Evolutionary conservation across 2,888 invertebrate species (phyloP).

Genomic region (Zygaena filipendulae): DNA sequence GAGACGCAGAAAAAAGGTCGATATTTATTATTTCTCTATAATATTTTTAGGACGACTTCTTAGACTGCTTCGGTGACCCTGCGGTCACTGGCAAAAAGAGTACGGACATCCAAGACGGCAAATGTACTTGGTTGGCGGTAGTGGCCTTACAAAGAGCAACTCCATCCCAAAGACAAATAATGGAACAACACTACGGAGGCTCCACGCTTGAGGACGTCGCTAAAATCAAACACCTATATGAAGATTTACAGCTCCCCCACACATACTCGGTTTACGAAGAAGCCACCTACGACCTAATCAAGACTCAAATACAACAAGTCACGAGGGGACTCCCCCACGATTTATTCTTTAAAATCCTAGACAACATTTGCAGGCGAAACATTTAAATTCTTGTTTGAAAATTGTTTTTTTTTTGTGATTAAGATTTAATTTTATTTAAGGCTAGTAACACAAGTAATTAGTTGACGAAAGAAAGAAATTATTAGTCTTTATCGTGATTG

Average conservation of each 20-base stretch:
- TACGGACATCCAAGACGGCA: constrained; percentile 94
- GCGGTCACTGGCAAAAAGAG: constrained; percentile 89
- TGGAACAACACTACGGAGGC: constrained; percentile 82
- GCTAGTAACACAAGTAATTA: no score
- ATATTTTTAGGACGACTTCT: constrained; percentile 78
- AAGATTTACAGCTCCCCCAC: constrained; percentile 78
- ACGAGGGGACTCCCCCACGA: constrained; percentile 84
- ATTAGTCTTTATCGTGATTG: no score
- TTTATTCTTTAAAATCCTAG: constrained; percentile 83
- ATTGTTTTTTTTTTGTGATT: background rate
- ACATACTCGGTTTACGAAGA: constrained; percentile 86
- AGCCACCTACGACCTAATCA: constrained; percentile 83
- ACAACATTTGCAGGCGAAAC: constrained; percentile 82
- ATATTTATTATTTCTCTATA: background rate
- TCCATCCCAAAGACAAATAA: constrained; percentile 74
- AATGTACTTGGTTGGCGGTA: constrained; percentile 95
- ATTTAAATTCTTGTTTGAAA: constrained; percentile 39
- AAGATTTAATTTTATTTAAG: no score
- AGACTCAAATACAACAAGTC: constrained; percentile 85
- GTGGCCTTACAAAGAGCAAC: constrained; percentile 85
- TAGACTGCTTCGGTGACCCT: constrained; percentile 92
- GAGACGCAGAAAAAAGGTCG: no score
- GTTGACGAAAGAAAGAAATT: no score
- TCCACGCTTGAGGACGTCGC: constrained; percentile 73
- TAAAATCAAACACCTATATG: constrained; percentile 79